Evolutionary conservation across 2,797 vertebrate species (phyloP), one percentile per base, ranked within the genome.

Genomic region (Enteromius mattozi): DNA sequence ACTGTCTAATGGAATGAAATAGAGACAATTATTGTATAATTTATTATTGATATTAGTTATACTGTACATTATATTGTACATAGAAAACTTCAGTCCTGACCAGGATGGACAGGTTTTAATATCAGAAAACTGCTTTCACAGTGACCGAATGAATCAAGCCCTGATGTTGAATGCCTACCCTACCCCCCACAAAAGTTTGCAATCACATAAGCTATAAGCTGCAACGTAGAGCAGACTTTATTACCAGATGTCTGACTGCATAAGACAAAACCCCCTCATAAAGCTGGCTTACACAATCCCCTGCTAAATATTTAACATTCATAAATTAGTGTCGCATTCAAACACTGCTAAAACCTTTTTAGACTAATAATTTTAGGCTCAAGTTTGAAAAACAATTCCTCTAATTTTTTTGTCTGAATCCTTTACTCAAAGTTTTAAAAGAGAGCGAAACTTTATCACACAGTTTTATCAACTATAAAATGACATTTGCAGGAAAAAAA

Each of bases 331-430:
- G 6, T 35, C 16, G 4, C 8, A 45, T 78, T 63, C 56, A 61
- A 30, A 78, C 16, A 30, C 24, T 17, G 37, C 76, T 10, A 54
- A 63, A 63, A 78, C 16, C 56, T 21, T 78, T 63, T 63, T 45
- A 63, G 37, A 63, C 24, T 45, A 78, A 78, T 63, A 24, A 30
- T 63, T 78, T 63, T 63, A 63, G 76, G n/a, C 24, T 63, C 37
- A 13, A 27, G 37, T 63, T 30, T 45, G 82, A 77, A 70, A 83
- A 77, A 68, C 65, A 78, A 59, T 59, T 45, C 54, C 51, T 81
- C 21, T 71, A 13, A 71, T 30, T 42, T 42, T 37, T 80, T 76
- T 68, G 2, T 45, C 16, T 8, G 74, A 80, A 84, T 70, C 40
- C 77, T 19, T 72, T n/a, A 54, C 33, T 35, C 10, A 17, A 14